Evolutionary conservation across 2,888 invertebrate genomes (phyloP), one percentile per base, ranked within the genome.

Genomic region (Labia minor): DNA sequence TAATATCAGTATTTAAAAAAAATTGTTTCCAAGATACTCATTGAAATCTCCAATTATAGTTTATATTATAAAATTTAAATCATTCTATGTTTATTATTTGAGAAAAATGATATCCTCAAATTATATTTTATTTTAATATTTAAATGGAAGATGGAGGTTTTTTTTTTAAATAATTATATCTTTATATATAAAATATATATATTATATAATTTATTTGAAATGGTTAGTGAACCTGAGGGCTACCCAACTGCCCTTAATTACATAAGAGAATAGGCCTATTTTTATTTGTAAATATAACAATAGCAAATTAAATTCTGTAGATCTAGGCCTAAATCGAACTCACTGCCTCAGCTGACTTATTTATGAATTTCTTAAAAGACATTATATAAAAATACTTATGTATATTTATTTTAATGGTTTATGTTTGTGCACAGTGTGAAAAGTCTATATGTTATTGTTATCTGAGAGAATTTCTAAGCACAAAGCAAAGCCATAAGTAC

Each of bases 341-440:
- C 49, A 49, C 49, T 49, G 49, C 49, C 49, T 49, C 49, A 49
- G 49, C 49, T 26, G 49, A 49, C 49, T 49, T 49, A 49, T 49
- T 49, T 49, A 49, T 49, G 49, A 49, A 49, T 49, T 49, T 49
- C 14, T 49, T 33, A 49, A 49, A 49, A 49, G 49, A 49, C 49
- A 49, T 49, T 49, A 49, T 49, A 33, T 8, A 33, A 33, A 33
- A 33, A 33, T 33, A 33, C 14, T 10, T 8, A 49, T 49, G 49
- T 49, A 49, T 49, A 49, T 49, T 49, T 49, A 49, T 49, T 49
- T 49, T 49, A 49, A 49, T 49, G 49, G 49, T 49, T 49, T 49
- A 49, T 49, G 49, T 49, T 49, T 49, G 49, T 49, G 49, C 49
- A 49, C 49, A 49, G 49, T 49, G 49, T 49, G 49, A 49, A 49